phyloP scores from a whole-genome alignment of 2,888 invertebrate species.

The Temnothorax unifasciatus region DNA sequence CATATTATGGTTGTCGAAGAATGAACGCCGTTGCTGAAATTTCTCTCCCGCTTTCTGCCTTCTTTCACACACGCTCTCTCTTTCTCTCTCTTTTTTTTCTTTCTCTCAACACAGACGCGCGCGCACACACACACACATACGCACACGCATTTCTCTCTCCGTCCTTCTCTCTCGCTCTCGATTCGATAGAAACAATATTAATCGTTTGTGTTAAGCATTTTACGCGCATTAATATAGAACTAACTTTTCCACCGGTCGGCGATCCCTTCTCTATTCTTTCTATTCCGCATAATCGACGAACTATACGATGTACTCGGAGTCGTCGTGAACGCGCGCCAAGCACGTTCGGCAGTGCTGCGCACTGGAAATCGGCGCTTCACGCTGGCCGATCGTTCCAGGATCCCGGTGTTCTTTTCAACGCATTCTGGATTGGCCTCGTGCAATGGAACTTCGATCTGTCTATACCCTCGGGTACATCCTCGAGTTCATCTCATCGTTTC shows the following conservation, averaged over 20 bases:
- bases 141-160: background rate
- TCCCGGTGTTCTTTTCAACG: background rate
- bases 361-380: conserved; percentile 5
- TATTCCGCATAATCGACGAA: conserved; percentile 21
- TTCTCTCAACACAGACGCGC: conserved; percentile 15
- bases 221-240: conserved; percentile 36
- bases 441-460: conserved; percentile 4
- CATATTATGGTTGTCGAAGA: conserved; percentile 70
- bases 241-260: conserved; percentile 11
- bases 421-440: conserved; percentile 8
- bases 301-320: background rate
- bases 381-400: background rate
- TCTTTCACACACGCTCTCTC: conserved; percentile 13
- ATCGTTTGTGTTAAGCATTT: conserved; percentile 35
- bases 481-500: background rate
- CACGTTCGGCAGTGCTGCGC: conserved; percentile 15
- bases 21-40: conserved; percentile 70
- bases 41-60: conserved; percentile 40
- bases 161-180: conserved; percentile 8
- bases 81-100: conserved; percentile 19
- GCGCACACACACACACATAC: conserved; percentile 33
- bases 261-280: background rate
- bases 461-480: background rate
- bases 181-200: conserved; percentile 38
- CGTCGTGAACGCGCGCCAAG: background rate